phyloP scores from a whole-genome alignment of 1,140 invertebrate species.

The Stegodyphus mimosarum region DNA sequence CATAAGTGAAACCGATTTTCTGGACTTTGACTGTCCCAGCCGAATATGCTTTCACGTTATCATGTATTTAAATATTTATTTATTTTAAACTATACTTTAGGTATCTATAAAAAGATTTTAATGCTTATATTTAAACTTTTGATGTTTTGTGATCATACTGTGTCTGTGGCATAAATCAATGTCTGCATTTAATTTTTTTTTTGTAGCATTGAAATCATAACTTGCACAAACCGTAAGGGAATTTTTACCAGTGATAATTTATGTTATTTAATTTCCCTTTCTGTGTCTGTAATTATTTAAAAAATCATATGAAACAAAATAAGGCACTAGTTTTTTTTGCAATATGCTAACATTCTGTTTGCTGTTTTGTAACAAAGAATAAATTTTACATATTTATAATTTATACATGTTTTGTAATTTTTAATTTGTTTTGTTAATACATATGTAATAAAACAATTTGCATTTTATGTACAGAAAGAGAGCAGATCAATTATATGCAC shows the following conservation, averaged over 20 bases:
- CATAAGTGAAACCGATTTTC: neutral
- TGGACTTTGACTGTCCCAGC: neutral
- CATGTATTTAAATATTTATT: conserved; percentile 62
- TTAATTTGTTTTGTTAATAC: conserved; percentile 16
- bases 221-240: conserved; percentile 53
- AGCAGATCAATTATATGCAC: neutral
- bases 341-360: conserved; percentile 46
- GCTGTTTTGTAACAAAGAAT: conserved; percentile 3
- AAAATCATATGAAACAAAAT: conserved; percentile 16
- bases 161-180: conserved; percentile 41
- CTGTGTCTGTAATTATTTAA: conserved; percentile 50
- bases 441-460: neutral
- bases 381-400: neutral
- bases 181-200: conserved; percentile 55
- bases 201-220: conserved; percentile 41
- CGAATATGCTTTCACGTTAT: conserved; percentile 34
- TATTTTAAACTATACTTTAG: conserved; percentile 57
- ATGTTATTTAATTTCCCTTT: conserved; percentile 60
- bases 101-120: conserved; percentile 60
- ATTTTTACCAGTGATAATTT: conserved; percentile 59
- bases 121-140: conserved; percentile 46
- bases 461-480: neutral
- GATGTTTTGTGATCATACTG: conserved; percentile 46
- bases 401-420: neutral
- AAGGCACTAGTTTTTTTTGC: conserved; percentile 58